These are phyloP conservation scores for Phacellophora camtschatica DNA, from an alignment of 30 jellyfish, hydroid and myxozoan species.

Conservation along the genomic window DNA sequence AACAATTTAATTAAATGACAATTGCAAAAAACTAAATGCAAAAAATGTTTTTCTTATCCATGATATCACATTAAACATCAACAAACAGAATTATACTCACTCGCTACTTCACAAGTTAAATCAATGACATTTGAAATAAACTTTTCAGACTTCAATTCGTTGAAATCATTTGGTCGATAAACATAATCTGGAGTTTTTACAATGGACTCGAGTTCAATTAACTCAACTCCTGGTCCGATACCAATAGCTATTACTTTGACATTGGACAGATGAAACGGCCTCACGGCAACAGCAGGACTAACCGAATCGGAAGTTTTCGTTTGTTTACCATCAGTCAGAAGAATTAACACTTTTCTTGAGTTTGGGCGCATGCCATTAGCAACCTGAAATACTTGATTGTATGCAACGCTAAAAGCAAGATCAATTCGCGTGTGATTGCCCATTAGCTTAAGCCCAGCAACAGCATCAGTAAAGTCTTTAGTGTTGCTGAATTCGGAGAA, in stretches of 20 bases:
- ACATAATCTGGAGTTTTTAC: slow-evolving; percentile 28
- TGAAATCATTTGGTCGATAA: slow-evolving; percentile 49
- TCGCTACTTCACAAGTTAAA: slow-evolving; percentile 47
- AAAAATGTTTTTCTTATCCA: no score
- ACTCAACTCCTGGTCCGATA: slow-evolving; percentile 76
- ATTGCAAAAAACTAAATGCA: no score
- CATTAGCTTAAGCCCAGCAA: slow-evolving; percentile 35
- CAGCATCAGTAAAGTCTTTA: background rate
- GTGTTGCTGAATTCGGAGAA: slow-evolving; percentile 5
- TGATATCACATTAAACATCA: no score
- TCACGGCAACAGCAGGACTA: slow-evolving; percentile 64
- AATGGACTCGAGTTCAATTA: slow-evolving; percentile 29
- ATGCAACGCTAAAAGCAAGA: slow-evolving; percentile 61
- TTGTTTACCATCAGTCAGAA: slow-evolving; percentile 93
- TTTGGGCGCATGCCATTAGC: slow-evolving; percentile 31
- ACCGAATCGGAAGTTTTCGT: slow-evolving; percentile 68
- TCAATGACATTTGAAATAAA: slow-evolving; percentile 39
- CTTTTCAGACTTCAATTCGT: slow-evolving; percentile 28
- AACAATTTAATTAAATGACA: no score
- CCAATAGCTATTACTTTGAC: slow-evolving; percentile 69
- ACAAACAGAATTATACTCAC: background rate
- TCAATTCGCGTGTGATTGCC: slow-evolving; percentile 69
- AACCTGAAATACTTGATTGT: slow-evolving; percentile 42
- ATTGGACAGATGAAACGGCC: slow-evolving; percentile 61
- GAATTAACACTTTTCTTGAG: slow-evolving; percentile 62